A percentile compares a stretch with the other conserved stretches of the same genome.
phyloP scores from a whole-genome alignment of 2,113 vertebrate species.

The Pelecanoides urinatrix region DNA sequence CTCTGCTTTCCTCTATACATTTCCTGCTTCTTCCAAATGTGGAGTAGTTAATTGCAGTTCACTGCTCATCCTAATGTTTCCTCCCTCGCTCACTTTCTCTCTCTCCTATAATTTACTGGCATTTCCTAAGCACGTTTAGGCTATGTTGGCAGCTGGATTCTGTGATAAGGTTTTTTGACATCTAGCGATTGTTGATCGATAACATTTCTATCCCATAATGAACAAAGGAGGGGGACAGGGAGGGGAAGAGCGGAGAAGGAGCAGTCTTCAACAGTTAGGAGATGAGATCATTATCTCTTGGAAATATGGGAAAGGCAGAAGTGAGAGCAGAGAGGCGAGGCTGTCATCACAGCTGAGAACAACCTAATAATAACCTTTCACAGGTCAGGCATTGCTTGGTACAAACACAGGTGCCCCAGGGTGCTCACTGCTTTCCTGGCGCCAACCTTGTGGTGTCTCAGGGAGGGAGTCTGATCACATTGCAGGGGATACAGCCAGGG shows the following conservation, averaged over 20 bases:
- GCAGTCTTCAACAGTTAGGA: conserved; percentile 18
- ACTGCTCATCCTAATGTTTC: conserved; percentile 51
- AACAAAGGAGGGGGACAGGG: background rate
- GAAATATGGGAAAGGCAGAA: conserved; percentile 25
- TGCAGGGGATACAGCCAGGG: background rate
- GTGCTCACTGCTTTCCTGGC: background rate
- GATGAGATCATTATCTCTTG: conserved; percentile 61
- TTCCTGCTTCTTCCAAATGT: conserved; percentile 50
- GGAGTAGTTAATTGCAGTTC: conserved; percentile 44
- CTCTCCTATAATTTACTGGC: conserved; percentile 37
- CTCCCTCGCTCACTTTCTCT: background rate
- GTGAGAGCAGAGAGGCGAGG: background rate
- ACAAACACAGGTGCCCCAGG: background rate
- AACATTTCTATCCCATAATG: conserved; percentile 52
- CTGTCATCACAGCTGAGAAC: conserved; percentile 13
- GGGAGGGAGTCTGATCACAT: background rate
- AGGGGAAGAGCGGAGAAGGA: background rate
- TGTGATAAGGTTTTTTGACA: conserved; percentile 48
- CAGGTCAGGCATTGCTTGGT: background rate
- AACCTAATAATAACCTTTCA: background rate
- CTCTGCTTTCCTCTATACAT: conserved; percentile 12
- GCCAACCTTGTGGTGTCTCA: background rate
- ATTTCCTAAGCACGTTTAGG: conserved; percentile 45
- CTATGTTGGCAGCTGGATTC: conserved; percentile 48
- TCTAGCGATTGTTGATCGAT: conserved; percentile 47